Base-by-base conservation (phyloP, 2,797 vertebrate genomes). In the Protonibea diacanthus region DNA sequence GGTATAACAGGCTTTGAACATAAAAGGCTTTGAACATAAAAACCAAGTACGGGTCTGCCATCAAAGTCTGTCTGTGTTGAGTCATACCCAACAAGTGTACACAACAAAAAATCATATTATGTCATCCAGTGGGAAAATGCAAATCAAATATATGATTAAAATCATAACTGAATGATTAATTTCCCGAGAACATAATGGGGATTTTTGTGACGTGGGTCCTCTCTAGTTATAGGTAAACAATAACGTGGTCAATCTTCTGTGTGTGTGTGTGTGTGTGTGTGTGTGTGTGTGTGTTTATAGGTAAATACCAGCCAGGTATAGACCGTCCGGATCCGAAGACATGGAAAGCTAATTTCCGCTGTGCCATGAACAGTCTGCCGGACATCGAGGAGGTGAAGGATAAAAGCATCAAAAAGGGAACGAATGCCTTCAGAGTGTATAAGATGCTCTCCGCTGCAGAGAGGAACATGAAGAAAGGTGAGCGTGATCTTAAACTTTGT, bases 321-420 rank as follows among this genome's bases (percentile, higher is more conserved):
- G 97, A 99, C 90, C 98, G 97, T 62, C 96, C 97, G 0, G 98
- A 99, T 87, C 98, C 98, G 25, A 99, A 99, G 93, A 99, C 98
- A 0, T 99, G 98, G 98, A 99, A 99, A 78, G 98, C 98, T 3
- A 99, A 99, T 84, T 99, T 99, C 86, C 97, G 98, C 67, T 99
- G 98, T 81, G 98, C 98, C 57, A 99, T 99, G 98, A 99, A 99
- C 95, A 99, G 98, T n/a, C 91, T 99, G 86, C 98, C 98, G 8
- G 98, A 99, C 89, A 99, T 99, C 10, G 98, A 98, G 93, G 98
- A 99, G 93, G 98, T 99, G 77, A 99, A 99, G 92, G 98, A 99
- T 83, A 98, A 97, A 91, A 99, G 98, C 74, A 99, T 97, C 93
- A 99, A 99, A 92, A 99, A 99, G 93, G 98, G 98, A 93, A 99